phyloP scores from a whole-genome alignment of 37 sponge, comb jelly and placozoan genomes.

The Mnemiopsis leidyi region DNA sequence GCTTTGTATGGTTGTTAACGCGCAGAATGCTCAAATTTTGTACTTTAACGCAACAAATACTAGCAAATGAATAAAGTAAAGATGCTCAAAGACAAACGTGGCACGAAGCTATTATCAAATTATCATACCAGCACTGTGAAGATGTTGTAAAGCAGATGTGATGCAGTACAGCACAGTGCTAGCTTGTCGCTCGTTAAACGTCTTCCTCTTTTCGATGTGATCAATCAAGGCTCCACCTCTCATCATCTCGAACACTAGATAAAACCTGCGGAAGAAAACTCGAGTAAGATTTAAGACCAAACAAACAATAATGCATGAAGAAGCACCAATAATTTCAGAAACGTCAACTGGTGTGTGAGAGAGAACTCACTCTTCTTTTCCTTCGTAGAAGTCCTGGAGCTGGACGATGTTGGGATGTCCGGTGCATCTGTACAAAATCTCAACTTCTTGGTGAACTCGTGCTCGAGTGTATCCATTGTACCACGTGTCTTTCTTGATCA shows the following conservation, averaged over 20 bases:
- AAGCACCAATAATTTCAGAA: no score
- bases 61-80: neutral
- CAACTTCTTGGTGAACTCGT: constrained; percentile 79
- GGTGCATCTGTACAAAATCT: constrained; percentile 79
- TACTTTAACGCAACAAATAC: neutral
- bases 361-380: constrained; percentile 62
- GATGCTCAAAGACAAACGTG: neutral
- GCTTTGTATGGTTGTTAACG: neutral
- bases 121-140: constrained; percentile 72
- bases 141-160: constrained; percentile 72
- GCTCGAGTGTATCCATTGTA: constrained; percentile 67
- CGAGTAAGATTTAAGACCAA: neutral
- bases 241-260: constrained; percentile 62
- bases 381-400: constrained; percentile 64
- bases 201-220: constrained; percentile 73
- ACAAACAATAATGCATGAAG: no score
- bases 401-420: constrained; percentile 67
- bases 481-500: constrained; percentile 62
- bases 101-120: neutral
- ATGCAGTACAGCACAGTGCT: constrained; percentile 73
- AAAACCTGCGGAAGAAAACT: constrained; percentile 49
- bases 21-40: neutral
- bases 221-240: constrained; percentile 73
- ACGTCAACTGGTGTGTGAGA: no score
- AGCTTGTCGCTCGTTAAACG: constrained; percentile 81